phyloP scores from a whole-genome alignment of 2,113 vertebrate genomes.

The Rostratula benghalensis region DNA sequence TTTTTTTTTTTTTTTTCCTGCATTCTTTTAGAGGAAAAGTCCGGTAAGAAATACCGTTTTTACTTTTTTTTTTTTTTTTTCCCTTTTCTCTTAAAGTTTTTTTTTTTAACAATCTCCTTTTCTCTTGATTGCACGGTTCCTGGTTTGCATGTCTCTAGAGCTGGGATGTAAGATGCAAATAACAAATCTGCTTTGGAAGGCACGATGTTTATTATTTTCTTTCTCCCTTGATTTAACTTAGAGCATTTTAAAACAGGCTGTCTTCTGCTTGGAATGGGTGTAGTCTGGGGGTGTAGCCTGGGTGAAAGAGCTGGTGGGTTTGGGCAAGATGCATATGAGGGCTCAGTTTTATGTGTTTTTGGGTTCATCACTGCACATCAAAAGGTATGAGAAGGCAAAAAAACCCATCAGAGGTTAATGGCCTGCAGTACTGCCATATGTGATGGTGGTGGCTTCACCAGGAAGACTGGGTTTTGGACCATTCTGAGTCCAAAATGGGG shows the following conservation, averaged over 20 bases:
- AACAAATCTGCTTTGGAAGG: neutral
- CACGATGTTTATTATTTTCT: rapidly evolving
- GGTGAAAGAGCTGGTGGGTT: neutral
- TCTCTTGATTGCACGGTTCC: neutral
- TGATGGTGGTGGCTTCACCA: neutral
- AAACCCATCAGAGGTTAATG: rapidly evolving
- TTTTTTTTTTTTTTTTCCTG: constrained; percentile 26
- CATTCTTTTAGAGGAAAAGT: constrained; percentile 88
- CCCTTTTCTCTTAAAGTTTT: neutral
- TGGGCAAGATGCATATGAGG: rapidly evolving
- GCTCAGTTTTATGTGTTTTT: rapidly evolving
- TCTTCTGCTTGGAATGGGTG: rapidly evolving
- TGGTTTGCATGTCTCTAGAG: neutral
- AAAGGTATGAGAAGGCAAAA: neutral
- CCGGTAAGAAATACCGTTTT: constrained; percentile 84
- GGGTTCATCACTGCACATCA: rapidly evolving
- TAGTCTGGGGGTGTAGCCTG: neutral
- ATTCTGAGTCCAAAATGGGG: neutral
- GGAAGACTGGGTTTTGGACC: neutral
- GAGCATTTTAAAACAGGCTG: neutral
- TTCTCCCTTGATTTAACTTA: neutral
- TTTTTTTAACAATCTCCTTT: neutral
- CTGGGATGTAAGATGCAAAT: neutral
- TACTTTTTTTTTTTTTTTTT: neutral
- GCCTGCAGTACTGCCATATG: rapidly evolving